phyloP scores from a whole-genome alignment of 2,888 invertebrate species.

The Ceriagrion tenellum region DNA sequence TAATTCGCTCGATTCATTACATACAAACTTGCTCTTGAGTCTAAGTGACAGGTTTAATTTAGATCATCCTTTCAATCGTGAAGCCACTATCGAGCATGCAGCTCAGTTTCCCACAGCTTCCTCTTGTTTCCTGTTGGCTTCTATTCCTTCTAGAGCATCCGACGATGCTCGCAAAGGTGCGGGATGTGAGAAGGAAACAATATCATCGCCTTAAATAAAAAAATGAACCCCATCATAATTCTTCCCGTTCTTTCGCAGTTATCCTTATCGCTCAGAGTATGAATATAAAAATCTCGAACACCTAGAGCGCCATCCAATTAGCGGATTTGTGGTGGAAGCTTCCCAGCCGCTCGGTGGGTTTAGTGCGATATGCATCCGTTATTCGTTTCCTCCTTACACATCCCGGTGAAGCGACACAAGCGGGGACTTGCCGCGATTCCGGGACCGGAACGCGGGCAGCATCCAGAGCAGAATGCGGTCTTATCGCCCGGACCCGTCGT shows the following conservation, averaged over 20 bases:
- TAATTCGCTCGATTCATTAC: too few relatives aligned
- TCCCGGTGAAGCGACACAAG: not conserved
- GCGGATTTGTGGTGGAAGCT: conserved; percentile 1
- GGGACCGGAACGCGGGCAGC: not conserved
- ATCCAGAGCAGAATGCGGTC: conserved; percentile 12
- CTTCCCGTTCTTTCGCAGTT: not conserved
- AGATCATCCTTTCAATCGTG: too few relatives aligned
- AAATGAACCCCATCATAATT: not conserved
- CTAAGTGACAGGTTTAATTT: too few relatives aligned
- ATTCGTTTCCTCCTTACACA: not conserved
- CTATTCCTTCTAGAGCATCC: too few relatives aligned
- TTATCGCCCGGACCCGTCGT: not conserved
- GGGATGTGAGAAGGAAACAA: too few relatives aligned
- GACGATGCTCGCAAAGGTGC: too few relatives aligned
- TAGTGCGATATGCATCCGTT: not conserved
- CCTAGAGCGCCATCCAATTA: not conserved
- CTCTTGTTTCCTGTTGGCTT: too few relatives aligned
- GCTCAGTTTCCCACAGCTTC: too few relatives aligned
- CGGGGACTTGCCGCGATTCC: not conserved
- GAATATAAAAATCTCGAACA: not conserved
- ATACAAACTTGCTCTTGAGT: too few relatives aligned
- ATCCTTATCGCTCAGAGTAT: not conserved
- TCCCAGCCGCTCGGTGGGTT: not conserved
- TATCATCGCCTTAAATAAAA: too few relatives aligned
- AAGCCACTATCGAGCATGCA: too few relatives aligned